Conservation (phyloP, 1,140 invertebrate species). For the Cotesia typhae region DNA sequence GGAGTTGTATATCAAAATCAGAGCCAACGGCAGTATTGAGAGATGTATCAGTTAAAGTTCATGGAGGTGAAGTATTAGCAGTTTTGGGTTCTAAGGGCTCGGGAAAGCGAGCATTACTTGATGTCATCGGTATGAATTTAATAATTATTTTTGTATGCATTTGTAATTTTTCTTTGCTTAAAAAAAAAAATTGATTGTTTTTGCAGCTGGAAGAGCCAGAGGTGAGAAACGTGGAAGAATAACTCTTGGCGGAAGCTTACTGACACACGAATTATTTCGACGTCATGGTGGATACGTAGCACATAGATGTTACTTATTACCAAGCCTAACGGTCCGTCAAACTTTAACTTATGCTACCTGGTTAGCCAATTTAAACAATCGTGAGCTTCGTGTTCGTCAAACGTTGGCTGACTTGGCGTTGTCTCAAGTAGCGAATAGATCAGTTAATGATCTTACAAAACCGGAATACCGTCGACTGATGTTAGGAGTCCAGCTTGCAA, state of each 20-base stretch:
- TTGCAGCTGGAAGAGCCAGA: constrained; percentile 73
- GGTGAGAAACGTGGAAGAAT: constrained; percentile 84
- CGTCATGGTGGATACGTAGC: constrained; percentile 86
- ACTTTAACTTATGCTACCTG: constrained; percentile 81
- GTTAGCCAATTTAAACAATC: constrained; percentile 57
- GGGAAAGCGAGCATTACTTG: constrained; percentile 88
- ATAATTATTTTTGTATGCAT: background rate
- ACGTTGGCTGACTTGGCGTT: constrained; percentile 89
- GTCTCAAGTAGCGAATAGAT: constrained; percentile 84
- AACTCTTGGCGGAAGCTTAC: constrained; percentile 81
- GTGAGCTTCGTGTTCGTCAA: constrained; percentile 72
- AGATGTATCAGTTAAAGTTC: constrained; percentile 88
- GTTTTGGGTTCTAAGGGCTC: constrained; percentile 94
- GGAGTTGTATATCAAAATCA: constrained; percentile 55
- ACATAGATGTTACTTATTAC: constrained; percentile 82
- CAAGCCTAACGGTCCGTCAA: constrained; percentile 86
- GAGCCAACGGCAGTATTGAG: constrained; percentile 76
- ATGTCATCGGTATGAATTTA: constrained; percentile 74
- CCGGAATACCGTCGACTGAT: constrained; percentile 86
- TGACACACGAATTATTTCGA: constrained; percentile 83
- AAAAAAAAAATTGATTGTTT: constrained; percentile 15
- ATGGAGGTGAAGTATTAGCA: constrained; percentile 90
- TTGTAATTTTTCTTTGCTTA: background rate
- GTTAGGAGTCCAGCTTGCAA: constrained; percentile 86
- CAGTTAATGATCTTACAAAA: constrained; percentile 79